Evolutionary conservation across 2,888 invertebrate genomes (phyloP), one percentile per base, ranked within the genome.

Genomic region (Caenorhabditis uteleia): DNA sequence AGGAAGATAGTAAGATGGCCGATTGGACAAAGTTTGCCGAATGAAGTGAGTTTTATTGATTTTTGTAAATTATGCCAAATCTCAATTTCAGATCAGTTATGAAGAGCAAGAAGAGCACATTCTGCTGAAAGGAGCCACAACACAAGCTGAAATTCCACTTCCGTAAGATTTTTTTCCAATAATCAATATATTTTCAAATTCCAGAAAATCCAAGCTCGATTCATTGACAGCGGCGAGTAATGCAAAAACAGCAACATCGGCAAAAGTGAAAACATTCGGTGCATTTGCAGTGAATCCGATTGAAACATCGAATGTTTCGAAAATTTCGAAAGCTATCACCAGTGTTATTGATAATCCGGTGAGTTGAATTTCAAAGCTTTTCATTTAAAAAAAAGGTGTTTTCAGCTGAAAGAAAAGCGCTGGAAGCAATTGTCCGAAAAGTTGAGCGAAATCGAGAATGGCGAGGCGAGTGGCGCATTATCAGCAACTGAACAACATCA

Each of bases 181-280:
- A 40, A 42, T 23, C 31, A 21, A 14, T 2, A 33, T 39, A 20
- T 23, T 31, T 20, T n/a, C 16, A 31, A 43, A 27, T 45, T 64
- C 6, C 46, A 65, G 65, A 59, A 58, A 55, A 55, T 50, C 58
- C 12, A 65, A 65, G 51, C 50, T 65, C 42, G 65, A 65, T 25
- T 49, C 65, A 3, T 33, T 65, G 2, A 65, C 65, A 2, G 65
- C 65, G 10, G 46, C 55, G 5, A 27, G 45, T 3, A 49, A 47
- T 8, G 54, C 65, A 0, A 56, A 60, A 39, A 26, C 43, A 25
- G 42, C 38, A 4, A 38, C 47, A 1, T 39, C 48, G 1, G 45
- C 57, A 27, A 57, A 53, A 45, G 21, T 48, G 20, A 59, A 56
- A 16, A 66, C 56, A 18, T 66, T 50, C 47, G 14, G 21, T 12